These are phyloP conservation scores for Gavia stellata DNA, from an alignment of 2,113 vertebrate species.

Conservation along the genomic window DNA sequence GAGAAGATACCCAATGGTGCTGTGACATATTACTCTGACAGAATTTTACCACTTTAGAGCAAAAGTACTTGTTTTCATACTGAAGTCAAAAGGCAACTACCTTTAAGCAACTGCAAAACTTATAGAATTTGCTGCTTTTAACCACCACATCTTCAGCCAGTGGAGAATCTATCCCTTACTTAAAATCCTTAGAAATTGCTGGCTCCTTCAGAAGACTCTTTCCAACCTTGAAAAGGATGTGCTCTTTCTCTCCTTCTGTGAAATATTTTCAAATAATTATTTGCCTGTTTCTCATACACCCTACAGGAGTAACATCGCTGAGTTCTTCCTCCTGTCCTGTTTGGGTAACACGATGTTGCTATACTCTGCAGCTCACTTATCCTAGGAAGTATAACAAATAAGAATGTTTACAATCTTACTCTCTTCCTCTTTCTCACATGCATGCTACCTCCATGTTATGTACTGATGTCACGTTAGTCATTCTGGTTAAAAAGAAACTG, in stretches of 20 bases:
- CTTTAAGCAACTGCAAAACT: background rate
- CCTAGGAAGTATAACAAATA: background rate
- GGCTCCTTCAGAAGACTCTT: background rate
- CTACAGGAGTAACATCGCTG: background rate
- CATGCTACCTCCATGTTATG: background rate
- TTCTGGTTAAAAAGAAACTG: background rate
- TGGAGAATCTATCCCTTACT: background rate
- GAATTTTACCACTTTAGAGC: background rate
- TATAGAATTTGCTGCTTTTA: background rate
- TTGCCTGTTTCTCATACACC: background rate
- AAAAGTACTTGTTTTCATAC: background rate
- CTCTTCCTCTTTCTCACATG: background rate
- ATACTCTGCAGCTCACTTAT: background rate
- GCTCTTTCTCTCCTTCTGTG: background rate
- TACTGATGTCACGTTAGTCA: background rate
- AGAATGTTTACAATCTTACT: background rate
- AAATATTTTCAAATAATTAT: background rate
- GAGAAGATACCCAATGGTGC: background rate
- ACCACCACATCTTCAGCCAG: background rate
- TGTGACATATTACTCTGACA: background rate
- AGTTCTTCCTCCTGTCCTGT: background rate
- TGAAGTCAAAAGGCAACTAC: background rate
- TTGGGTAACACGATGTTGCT: background rate
- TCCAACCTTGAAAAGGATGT: background rate
- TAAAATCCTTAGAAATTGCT: background rate